Evolutionary conservation across 1,140 invertebrate species (phyloP).

Genomic region (Magallana gigas): DNA sequence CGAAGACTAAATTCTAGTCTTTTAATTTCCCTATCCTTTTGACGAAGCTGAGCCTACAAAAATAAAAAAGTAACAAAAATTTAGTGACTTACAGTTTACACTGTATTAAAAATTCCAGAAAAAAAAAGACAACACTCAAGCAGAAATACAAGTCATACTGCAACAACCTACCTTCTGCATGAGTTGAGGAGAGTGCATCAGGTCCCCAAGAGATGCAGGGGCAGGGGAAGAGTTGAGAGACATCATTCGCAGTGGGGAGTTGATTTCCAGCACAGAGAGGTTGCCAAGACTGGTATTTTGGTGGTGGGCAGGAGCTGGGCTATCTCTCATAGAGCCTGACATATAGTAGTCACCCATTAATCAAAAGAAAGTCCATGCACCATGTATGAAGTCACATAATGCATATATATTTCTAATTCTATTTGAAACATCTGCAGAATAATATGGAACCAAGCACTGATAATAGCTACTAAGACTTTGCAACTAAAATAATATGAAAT

Average conservation of each 20-base stretch:
- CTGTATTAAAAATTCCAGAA: background rate
- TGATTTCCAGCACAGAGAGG: conserved; percentile 51
- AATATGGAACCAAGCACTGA: no score
- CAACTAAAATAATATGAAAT: no score
- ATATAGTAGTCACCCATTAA: background rate
- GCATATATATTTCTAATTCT: background rate
- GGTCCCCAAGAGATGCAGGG: conserved; percentile 62
- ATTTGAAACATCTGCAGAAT: background rate
- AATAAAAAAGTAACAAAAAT: background rate
- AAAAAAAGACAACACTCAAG: background rate
- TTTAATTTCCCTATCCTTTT: conserved; percentile 65
- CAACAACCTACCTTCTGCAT: conserved; percentile 62
- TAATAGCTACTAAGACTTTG: no score
- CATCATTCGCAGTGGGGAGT: conserved; percentile 64
- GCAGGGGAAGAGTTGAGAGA: conserved; percentile 62
- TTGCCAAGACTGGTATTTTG: background rate
- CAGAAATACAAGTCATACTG: background rate
- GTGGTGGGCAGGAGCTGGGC: conserved; percentile 38
- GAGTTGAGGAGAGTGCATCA: conserved; percentile 71
- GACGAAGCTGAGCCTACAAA: conserved; percentile 62
- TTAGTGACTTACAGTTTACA: no score
- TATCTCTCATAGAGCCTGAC: conserved; percentile 34
- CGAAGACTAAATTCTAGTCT: conserved; percentile 60
- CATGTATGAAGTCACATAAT: background rate
- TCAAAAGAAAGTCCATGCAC: background rate